Conservation (phyloP, 2,888 invertebrate genomes). For the Endomychus coccineus region DNA sequence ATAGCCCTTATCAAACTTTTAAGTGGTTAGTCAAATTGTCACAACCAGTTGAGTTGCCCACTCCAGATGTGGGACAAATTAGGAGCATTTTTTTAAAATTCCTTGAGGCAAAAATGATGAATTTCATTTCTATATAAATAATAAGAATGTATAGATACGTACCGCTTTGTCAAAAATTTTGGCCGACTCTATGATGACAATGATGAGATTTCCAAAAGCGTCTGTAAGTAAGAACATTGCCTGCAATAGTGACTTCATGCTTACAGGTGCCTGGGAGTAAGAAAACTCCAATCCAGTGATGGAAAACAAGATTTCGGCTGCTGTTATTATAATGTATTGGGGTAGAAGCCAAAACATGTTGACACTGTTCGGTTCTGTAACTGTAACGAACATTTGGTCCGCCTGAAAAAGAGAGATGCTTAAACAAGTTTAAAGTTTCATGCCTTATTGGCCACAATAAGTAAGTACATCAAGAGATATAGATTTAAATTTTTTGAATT, state of each 20-base stretch:
- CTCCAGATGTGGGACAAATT: no score
- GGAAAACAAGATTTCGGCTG: constrained; percentile 93
- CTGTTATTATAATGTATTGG: constrained; percentile 86
- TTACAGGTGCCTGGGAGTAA: constrained; percentile 85
- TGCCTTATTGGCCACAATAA: no score
- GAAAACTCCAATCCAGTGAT: constrained; percentile 94
- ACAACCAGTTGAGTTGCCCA: no score
- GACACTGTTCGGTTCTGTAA: constrained; percentile 64
- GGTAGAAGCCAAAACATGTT: constrained; percentile 84
- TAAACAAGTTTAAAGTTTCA: no score
- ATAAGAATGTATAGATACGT: no score
- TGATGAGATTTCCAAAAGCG: constrained; percentile 89
- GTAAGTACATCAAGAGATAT: no score
- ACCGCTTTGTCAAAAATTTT: constrained; percentile 71
- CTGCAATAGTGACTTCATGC: constrained; percentile 91
- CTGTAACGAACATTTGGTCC: constrained; percentile 38
- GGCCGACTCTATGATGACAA: constrained; percentile 78
- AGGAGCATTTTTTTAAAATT: no score
- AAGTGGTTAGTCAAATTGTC: no score
- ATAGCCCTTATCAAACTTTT: no score
- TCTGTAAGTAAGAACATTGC: constrained; percentile 90
- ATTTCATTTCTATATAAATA: no score
- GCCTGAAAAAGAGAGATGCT: constrained; percentile 30
- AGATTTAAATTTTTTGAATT: no score
- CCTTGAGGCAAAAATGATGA: no score